These are phyloP conservation scores for Prolemur simus DNA, from an alignment of 2,113 vertebrate species.

Conservation along the genomic window DNA sequence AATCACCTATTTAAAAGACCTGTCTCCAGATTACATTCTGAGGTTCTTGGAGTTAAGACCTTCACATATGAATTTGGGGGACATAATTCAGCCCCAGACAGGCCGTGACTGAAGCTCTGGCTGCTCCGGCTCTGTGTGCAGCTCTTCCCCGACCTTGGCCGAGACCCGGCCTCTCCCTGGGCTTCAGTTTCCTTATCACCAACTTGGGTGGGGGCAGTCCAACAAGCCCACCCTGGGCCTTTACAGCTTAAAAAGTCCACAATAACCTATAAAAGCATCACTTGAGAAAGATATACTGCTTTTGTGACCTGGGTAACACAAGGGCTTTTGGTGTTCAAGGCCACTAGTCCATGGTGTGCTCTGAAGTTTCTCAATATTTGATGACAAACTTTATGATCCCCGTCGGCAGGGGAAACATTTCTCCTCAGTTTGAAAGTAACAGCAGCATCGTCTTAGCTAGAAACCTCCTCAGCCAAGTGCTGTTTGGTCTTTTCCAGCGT, in stretches of 20 bases:
- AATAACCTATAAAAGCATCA: background rate
- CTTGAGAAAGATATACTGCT: background rate
- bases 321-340: background rate
- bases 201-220: fast-evolving
- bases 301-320: background rate
- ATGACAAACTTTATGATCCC: background rate
- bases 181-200: background rate
- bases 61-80: fast-evolving
- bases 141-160: fast-evolving
- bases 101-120: fast-evolving
- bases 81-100: fast-evolving
- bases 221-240: background rate
- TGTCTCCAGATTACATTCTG: background rate
- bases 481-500: background rate
- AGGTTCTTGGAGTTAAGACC: background rate
- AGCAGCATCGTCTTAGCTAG: fast-evolving
- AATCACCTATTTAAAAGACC: background rate
- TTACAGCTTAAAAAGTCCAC: background rate
- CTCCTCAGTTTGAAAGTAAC: background rate
- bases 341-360: fast-evolving
- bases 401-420: background rate
- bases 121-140: fast-evolving
- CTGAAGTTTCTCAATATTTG: background rate
- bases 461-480: fast-evolving
- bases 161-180: fast-evolving